Evolutionary conservation across 2,888 invertebrate species (phyloP).

Genomic region (Andrena marginata): DNA sequence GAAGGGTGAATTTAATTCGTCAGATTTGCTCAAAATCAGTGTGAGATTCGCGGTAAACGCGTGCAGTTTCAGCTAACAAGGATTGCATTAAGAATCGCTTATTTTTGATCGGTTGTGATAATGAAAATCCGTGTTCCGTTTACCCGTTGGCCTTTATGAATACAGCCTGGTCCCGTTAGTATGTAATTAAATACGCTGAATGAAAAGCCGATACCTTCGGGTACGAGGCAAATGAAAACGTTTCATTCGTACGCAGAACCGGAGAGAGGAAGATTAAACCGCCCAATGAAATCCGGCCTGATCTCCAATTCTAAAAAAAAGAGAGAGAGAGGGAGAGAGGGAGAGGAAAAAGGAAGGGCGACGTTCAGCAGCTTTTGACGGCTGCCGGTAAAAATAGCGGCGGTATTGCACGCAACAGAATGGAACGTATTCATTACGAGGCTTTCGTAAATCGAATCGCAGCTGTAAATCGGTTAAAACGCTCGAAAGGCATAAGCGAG

Average conservation of each 20-base stretch:
- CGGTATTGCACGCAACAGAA: conserved; percentile 30
- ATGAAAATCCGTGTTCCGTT: conserved; percentile 12
- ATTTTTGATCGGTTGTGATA: background rate
- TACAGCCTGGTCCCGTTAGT: background rate
- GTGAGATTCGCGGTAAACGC: background rate
- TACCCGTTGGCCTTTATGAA: background rate
- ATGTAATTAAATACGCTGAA: conserved; percentile 16
- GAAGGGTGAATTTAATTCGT: too few relatives aligned
- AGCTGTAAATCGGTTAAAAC: conserved; percentile 26
- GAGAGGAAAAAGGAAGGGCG: conserved; percentile 1
- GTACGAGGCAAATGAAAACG: conserved; percentile 10
- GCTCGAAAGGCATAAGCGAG: conserved; percentile 1
- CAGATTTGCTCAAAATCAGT: too few relatives aligned
- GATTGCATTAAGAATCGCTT: conserved; percentile 6
- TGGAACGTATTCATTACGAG: conserved; percentile 33
- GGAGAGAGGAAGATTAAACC: conserved; percentile 17
- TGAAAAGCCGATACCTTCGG: background rate
- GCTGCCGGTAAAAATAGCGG: conserved; percentile 35
- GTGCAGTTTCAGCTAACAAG: background rate
- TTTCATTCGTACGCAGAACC: background rate
- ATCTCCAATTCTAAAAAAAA: conserved; percentile 16
- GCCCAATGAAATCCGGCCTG: conserved; percentile 29
- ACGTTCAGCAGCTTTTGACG: conserved; percentile 35
- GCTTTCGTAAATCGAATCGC: conserved; percentile 14
- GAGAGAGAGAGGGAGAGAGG: too few relatives aligned